phyloP scores from a whole-genome alignment of 2,888 invertebrate species.

The Dichetophora obliterata region DNA sequence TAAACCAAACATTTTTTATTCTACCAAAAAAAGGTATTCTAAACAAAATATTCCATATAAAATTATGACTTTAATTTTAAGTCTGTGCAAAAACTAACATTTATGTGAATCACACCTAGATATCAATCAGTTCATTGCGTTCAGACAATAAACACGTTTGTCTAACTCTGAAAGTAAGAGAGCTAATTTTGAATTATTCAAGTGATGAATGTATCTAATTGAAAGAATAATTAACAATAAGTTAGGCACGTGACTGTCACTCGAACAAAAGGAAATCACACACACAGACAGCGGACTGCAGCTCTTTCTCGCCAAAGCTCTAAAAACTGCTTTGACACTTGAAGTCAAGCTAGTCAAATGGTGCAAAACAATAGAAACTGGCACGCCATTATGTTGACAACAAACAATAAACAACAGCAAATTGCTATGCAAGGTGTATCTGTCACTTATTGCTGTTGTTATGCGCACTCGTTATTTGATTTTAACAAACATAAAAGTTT shows the following conservation, averaged over 20 bases:
- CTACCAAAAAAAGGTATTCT: no score
- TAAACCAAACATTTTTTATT: no score
- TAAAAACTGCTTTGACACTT: background rate
- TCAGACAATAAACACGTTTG: background rate
- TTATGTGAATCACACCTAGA: no score
- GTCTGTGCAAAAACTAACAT: no score
- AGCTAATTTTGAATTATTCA: background rate
- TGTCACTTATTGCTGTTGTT: background rate
- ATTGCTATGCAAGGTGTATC: background rate
- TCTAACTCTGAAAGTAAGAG: background rate
- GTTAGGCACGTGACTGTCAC: no score
- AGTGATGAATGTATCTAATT: background rate
- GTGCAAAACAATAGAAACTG: background rate
- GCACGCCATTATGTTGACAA: no score
- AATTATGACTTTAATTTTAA: no score
- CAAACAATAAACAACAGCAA: no score
- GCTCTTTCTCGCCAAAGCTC: background rate
- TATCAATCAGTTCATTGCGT: background rate
- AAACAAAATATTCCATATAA: no score
- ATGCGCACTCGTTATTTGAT: background rate
- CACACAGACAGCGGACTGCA: background rate
- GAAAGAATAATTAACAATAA: background rate
- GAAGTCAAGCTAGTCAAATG: background rate
- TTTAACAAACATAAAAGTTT: background rate
- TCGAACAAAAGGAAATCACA: background rate